phyloP scores from a whole-genome alignment of 2,888 invertebrate genomes.

The Andrena praecox region DNA sequence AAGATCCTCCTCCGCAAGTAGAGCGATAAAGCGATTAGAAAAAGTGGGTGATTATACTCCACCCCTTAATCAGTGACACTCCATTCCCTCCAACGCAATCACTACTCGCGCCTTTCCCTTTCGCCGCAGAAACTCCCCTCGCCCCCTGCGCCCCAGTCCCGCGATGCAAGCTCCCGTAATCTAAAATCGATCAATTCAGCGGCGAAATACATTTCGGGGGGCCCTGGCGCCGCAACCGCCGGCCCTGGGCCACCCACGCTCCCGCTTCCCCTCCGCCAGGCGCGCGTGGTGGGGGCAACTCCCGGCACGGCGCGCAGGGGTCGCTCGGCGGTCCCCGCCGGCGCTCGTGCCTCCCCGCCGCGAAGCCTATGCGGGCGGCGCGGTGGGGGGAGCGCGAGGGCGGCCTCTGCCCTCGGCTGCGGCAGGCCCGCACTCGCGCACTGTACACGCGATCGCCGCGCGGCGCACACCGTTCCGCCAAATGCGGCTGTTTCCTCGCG shows the following conservation, averaged over 20 bases:
- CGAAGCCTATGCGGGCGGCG: not conserved
- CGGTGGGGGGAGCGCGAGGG: slow-evolving; percentile 26
- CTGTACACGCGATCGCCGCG: slow-evolving; percentile 65
- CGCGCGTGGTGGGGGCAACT: not conserved
- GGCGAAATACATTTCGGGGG: slow-evolving; percentile 14
- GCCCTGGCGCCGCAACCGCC: not conserved
- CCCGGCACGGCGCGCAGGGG: not conserved
- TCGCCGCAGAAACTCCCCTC: not conserved
- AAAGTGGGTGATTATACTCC: not conserved
- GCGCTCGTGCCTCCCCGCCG: not conserved
- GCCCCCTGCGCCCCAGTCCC: not conserved
- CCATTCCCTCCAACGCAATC: slow-evolving; percentile 15
- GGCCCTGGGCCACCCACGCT: slow-evolving; percentile 4
- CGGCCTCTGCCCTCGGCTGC: slow-evolving; percentile 52
- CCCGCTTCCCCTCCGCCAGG: not conserved
- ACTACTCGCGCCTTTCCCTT: slow-evolving; percentile 6
- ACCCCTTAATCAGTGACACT: slow-evolving; percentile 24
- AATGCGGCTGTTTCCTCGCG: slow-evolving; percentile 67
- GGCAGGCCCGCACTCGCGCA: slow-evolving; percentile 54
- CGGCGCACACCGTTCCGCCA: slow-evolving; percentile 46
- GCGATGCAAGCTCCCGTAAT: not conserved
- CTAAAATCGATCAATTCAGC: not conserved
- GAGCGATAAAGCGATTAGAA: slow-evolving; percentile 16
- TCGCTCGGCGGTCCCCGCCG: not conserved
- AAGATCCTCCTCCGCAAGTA: not conserved